Evolutionary conservation across 2,888 invertebrate species (phyloP).

Genomic region (Epistrophella euchroma): DNA sequence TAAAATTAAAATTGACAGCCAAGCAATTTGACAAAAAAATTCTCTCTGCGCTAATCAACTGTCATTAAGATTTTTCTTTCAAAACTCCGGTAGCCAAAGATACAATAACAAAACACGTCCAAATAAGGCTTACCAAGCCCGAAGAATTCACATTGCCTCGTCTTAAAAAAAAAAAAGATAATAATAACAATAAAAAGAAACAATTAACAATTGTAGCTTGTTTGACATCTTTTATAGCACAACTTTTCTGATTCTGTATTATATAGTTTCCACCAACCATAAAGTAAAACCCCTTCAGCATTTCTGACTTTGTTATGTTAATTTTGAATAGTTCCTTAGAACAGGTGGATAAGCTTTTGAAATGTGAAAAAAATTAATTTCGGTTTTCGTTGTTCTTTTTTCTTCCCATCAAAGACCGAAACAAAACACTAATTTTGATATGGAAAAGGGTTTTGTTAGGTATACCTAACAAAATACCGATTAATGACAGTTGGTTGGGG

Average conservation of each 20-base stretch:
- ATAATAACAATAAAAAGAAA: slow-evolving; percentile 8
- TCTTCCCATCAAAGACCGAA: slow-evolving; percentile 23
- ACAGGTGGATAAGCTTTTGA: slow-evolving; percentile 58
- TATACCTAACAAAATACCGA: slow-evolving; percentile 35
- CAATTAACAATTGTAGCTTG: slow-evolving; percentile 68
- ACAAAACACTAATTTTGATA: slow-evolving; percentile 54
- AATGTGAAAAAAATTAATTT: slow-evolving; percentile 31
- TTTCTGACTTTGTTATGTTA: slow-evolving; percentile 66
- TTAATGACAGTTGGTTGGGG: slow-evolving; percentile 43
- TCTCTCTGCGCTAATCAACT: slow-evolving; percentile 61
- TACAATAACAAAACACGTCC: slow-evolving; percentile 9
- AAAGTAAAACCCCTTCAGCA: slow-evolving; percentile 32
- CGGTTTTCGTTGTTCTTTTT: slow-evolving; percentile 23
- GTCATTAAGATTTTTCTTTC: slow-evolving; percentile 47
- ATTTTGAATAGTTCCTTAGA: slow-evolving; percentile 32
- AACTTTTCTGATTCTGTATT: slow-evolving; percentile 45
- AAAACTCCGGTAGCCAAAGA: slow-evolving; percentile 58
- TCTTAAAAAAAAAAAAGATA: slow-evolving; percentile 41
- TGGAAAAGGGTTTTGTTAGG: slow-evolving; percentile 20
- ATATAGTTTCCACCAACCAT: neutral
- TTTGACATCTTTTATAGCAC: slow-evolving; percentile 69
- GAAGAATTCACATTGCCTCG: slow-evolving; percentile 37
- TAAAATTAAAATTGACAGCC: slow-evolving; percentile 57
- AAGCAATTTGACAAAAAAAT: slow-evolving; percentile 58
- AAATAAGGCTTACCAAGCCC: slow-evolving; percentile 11